Percentiles rank a stretch among this genome's conserved stretches.
These are phyloP conservation scores for Camponotus floridanus DNA, from an alignment of 1,140 invertebrate genomes.

Conservation along the genomic window DNA sequence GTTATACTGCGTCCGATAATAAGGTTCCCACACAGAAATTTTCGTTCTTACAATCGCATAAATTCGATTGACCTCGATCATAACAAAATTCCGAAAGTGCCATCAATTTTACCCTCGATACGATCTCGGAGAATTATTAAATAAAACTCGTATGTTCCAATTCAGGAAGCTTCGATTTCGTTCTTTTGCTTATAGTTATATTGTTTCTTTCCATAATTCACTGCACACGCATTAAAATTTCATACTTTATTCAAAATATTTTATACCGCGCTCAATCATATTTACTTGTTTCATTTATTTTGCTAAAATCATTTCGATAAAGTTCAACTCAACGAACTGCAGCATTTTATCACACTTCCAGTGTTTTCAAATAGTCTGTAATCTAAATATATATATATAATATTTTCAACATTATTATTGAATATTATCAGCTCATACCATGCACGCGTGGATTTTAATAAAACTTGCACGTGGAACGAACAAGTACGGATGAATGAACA, in stretches of 20 bases:
- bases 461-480: constrained; percentile 20
- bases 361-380: constrained; percentile 27
- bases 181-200: not conserved
- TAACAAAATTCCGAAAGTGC: constrained; percentile 39
- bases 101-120: constrained; percentile 30
- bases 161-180: not conserved
- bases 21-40: constrained; percentile 7
- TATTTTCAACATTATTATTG: constrained; percentile 25
- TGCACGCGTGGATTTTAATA: constrained; percentile 39
- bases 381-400: constrained; percentile 19
- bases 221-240: not conserved
- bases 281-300: constrained; percentile 25
- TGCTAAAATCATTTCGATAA: not conserved
- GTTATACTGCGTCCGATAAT: constrained; percentile 49
- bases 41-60: constrained; percentile 52
- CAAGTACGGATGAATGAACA: constrained; percentile 24
- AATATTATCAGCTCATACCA: constrained; percentile 31
- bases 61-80: constrained; percentile 52
- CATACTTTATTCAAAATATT: constrained; percentile 35
- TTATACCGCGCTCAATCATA: constrained; percentile 10
- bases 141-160: constrained; percentile 30
- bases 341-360: constrained; percentile 14
- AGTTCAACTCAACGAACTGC: constrained; percentile 32
- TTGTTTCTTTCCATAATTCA: not conserved
- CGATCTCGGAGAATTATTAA: not conserved